A percentile compares a stretch with the other conserved stretches of the same genome.
Conservation (phyloP, 1,140 invertebrate species). For the Plectrocnemia conspersa region DNA sequence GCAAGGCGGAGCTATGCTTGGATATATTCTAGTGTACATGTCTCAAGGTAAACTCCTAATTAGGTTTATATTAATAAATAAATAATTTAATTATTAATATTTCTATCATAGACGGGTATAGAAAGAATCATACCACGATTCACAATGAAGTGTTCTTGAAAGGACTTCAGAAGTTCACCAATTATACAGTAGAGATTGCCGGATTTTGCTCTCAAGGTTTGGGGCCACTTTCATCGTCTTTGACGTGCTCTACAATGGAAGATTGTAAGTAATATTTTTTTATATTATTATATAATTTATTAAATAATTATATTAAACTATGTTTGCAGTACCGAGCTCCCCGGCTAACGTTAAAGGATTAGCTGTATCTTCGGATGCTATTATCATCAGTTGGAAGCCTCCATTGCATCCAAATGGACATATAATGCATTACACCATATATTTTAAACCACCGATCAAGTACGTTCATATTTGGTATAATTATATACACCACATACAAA, state of each 20-base stretch:
- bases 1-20: conserved; percentile 71
- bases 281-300: too few species aligned
- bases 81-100: conserved; percentile 5
- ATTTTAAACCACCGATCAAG: conserved; percentile 49
- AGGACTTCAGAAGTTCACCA: conserved; percentile 66
- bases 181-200: conserved; percentile 79
- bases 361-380: conserved; percentile 69
- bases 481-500: too few species aligned
- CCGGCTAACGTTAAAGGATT: conserved; percentile 79
- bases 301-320: not conserved
- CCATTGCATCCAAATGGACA: conserved; percentile 77
- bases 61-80: not conserved
- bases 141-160: conserved; percentile 68
- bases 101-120: conserved; percentile 39
- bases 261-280: conserved; percentile 64
- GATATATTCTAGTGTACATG: conserved; percentile 64
- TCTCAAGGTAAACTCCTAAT: conserved; percentile 43
- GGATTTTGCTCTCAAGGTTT: conserved; percentile 81
- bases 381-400: conserved; percentile 79
- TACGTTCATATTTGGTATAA: not conserved
- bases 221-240: conserved; percentile 67
- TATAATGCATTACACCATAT: conserved; percentile 76
- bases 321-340: conserved; percentile 66
- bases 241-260: conserved; percentile 77
- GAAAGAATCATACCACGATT: conserved; percentile 45